Base-by-base conservation (phyloP, 2,888 invertebrate species). In the Anarsia innoxiella region DNA sequence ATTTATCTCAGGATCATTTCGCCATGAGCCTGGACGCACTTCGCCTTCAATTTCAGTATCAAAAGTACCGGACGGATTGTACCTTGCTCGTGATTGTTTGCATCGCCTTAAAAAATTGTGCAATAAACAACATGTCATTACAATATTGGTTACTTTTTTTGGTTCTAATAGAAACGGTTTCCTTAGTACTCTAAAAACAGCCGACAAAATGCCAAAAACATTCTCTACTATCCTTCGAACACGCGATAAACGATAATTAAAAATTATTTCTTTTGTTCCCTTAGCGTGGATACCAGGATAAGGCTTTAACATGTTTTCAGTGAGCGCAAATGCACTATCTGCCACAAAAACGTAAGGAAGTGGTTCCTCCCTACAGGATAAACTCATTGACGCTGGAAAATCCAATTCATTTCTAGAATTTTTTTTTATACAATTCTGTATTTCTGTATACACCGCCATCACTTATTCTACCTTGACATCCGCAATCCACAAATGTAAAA, bases 341-440 rank as follows among this genome's bases (percentile, higher is more conserved):
- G 8, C 25, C 4, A 25, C 8, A 25, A 25, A 25, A 9, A 25
- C 25, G n/a, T 25, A 25, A 3, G 25, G 25, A 9, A 25, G 8
- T 9, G 4, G 2, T n/a, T 9, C 2, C n/a, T 25, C 25, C n/a
- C 25, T 25, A 9, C 42, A 42, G 23, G 51, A 48, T 13, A 50
- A 28, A n/a, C n/a, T n/a, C n/a, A n/a, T n/a, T n/a, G n/a, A n/a
- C n/a, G n/a, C n/a, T n/a, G n/a, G 6, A 16, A 31, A n/a, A 8
- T 10, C 10, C 9, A 23, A 12, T 12, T 2, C 2, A 28, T 13
- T 10, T 14, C n/a, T n/a, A n/a, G n/a, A n/a, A n/a, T n/a, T 10
- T 14, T 1, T 14, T 26, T 9, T 12, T 14, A 1, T 14, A 34
- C 4, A 32, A 8, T 1, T 2, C 6, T 1, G 11, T n/a, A 15